Evolutionary conservation across 2,888 invertebrate genomes (phyloP), one percentile per base, ranked within the genome.

Genomic region (Tipula helvola): DNA sequence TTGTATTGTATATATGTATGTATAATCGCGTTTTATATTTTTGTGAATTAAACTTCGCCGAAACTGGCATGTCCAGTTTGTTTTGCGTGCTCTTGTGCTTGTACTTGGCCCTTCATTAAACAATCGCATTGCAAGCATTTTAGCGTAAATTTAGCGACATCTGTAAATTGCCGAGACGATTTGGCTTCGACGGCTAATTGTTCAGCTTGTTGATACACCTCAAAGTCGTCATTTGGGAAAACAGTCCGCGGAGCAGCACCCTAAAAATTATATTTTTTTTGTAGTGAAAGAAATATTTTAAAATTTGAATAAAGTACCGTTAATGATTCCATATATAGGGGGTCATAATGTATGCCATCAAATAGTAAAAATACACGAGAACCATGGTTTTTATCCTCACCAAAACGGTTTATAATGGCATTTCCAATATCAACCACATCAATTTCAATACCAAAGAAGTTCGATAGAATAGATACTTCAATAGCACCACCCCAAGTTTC

Each of bases 401-500:
- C 98, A 91, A 98, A 97, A 89, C 97, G 94, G 91, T 97, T 97
- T 87, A 98, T 96, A 87, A 97, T 96, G 83, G 95, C 96, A 91
- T 97, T 97, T 88, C 97, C 94, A 86, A 97, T 97, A 90, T 98
- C 97, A 3, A 98, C 96, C 2, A 98, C 98, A 88, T 95, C 97
- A 91, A 99, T 98, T 93, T 99, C 98, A 87, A 97, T 91, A 28
- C 96, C 96, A 91, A 97, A 98, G 91, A 96, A 96, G 90, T 95
- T 94, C 0, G 97, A 96, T 42, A 99, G 92, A 88, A 99, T 95
- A 5, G 98, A 95, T 42, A 98, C 93, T 92, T 99, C 99, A 88
- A 99, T 99, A 87, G 97, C 98, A 88, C 99, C 99, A 88, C 98
- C 98, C 99, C 99, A 99, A 0, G 97, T 96, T 88, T 96, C 96